Base-by-base conservation (phyloP, 1,140 invertebrate genomes). In the Plectrocnemia conspersa region DNA sequence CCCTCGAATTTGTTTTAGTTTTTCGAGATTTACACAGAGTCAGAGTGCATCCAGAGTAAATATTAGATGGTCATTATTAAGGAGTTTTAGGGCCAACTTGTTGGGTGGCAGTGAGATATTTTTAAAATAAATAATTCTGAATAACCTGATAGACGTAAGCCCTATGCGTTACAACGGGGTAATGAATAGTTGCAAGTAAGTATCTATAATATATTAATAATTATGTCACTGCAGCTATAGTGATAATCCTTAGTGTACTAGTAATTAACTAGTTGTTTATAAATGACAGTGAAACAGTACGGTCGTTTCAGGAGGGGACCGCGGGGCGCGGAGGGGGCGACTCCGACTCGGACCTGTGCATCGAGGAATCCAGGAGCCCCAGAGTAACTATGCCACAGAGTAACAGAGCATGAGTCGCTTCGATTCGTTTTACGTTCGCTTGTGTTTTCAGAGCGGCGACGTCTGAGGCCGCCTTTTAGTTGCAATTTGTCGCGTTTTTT, bases 331-430 rank as follows among this genome's bases (percentile, higher is more conserved):
- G n/a, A n/a, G n/a, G n/a, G n/a, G 77, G 76, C 21, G 89, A 91
- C 68, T 91, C 89, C 9, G 89, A 93, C 74, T 91, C 87, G 15
- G 89, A 93, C 71, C 78, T 92, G 36, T 92, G 89, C 67, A 80
- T 91, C 56, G 88, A 90, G 65, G 87, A 91, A 56, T 67, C 67
- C 5, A 71, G 74, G 38, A 72, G 74, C 47, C 73, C 72, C 45
- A 69, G 74, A 72, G 73, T 75, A 70, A 63, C 58, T 48, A 50
- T 48, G 15, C 11, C 21, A 33, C 10, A 42, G 25, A 45, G 42
- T 54, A 21, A 33, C 9, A 21, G 7, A 32, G 10, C n/a, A 3
- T 23, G 6, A 21, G 22, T 21, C 21, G 13, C 41, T 10, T 44
- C 25, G 41, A 23, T 18, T 25, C n/a, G 27, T 25, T 23, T 23